Evolutionary conservation across 2,888 invertebrate species (phyloP), one percentile per base, ranked within the genome.

Genomic region (Leptopterna dolabrata): DNA sequence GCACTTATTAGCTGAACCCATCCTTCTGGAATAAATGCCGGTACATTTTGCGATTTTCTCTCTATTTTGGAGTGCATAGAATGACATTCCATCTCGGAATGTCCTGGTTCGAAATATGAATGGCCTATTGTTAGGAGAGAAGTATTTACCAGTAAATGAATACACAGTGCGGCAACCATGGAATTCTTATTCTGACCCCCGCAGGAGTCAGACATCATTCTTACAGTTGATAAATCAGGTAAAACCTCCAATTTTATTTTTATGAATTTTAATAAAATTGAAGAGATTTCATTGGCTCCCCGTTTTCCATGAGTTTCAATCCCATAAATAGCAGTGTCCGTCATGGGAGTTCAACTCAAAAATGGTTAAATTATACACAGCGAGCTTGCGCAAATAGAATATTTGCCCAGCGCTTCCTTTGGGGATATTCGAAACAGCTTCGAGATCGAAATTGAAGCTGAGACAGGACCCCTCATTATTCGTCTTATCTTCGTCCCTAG

Each of bases 271-370:
- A 0, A 78, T 2, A 63, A 89, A 70, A 81, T 87, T 13, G 89
- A 87, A 4, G 85, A 83, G 11, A 89, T 89, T 47, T 89, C 88
- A 84, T 87, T 89, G 14, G 81, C 73, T 7, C 89, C 88, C 70
- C 89, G 78, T n/a, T 81, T 87, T 0, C 55, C 89, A 24, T 88
- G 51, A n/a, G 73, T 86, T 86, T 90, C 90, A 85, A n/a, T 90
- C 71, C 90, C 90, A 90, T 43, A 90, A 7, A 7, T 36, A 36
- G 86, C 90, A 90, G 29, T 80, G 14, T 24, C 43, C 45, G 41
- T 80, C 43, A 19, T 80, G 43, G n/a, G 70, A 63, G 36, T 83
- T 71, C 76, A 88, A 76, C 84, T 90, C 89, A 88, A 87, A 89
- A 45, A 90, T 76, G 0, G 89, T 90, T 30, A 90, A 89, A 76